A percentile compares a stretch with the other conserved stretches of the same genome.
These are phyloP conservation scores for Eilema caniola DNA, from an alignment of 2,888 invertebrate species.

Conservation along the genomic window DNA sequence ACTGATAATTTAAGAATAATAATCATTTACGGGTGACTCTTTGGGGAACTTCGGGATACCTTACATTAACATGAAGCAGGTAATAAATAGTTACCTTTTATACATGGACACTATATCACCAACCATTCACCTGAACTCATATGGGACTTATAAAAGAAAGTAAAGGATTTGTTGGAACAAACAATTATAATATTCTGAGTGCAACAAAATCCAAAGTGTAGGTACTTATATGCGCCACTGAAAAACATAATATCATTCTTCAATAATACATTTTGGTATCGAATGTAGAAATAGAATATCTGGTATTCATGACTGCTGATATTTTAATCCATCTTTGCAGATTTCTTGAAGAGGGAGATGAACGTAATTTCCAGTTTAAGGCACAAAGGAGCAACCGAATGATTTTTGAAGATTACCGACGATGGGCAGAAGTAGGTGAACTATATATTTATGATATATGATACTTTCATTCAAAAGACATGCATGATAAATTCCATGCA, in stretches of 20 bases:
- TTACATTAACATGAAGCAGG: neutral
- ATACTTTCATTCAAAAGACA: no score
- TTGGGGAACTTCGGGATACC: no score
- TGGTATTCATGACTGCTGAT: neutral
- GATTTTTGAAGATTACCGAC: conserved; percentile 39
- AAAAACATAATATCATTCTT: neutral
- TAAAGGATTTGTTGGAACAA: no score
- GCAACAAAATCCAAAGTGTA: no score
- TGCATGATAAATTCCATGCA: no score
- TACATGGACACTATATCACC: no score
- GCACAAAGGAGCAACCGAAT: conserved; percentile 18
- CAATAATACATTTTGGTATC: neutral
- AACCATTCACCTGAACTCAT: no score
- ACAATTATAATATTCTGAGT: no score
- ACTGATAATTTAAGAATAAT: no score
- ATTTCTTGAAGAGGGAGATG: conserved; percentile 32
- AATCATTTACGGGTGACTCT: no score
- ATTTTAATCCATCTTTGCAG: conserved; percentile 20
- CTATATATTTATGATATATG: neutral
- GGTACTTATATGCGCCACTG: neutral
- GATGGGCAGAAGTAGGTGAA: conserved; percentile 34
- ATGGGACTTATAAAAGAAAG: no score
- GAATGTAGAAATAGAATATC: neutral
- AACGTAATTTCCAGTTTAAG: conserved; percentile 20
- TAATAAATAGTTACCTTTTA: neutral